Evolutionary conservation across 1,140 invertebrate species (phyloP), one percentile per base, ranked within the genome.

Genomic region (Solen grandis): DNA sequence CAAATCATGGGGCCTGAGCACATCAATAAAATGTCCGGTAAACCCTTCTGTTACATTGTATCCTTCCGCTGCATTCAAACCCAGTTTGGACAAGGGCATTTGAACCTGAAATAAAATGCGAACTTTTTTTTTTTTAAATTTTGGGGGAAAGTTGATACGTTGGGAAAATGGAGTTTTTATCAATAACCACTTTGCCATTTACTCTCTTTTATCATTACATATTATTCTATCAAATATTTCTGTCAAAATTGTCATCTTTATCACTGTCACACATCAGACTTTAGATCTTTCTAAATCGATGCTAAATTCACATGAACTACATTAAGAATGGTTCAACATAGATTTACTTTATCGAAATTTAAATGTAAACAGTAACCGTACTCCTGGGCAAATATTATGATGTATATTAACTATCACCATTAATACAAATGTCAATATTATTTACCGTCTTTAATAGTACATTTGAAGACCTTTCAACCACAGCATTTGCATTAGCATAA

Each of bases 1-100:
- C 91, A 96, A 96, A 27, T 97, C 97, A 89, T 96, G 95, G 0
- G 97, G 96, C 36, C 95, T 95, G 41, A 97, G 91, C 63, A 96
- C 94, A 57, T 96, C 96, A 87, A 86, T 70, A 29, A 63, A 72
- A 19, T 81, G 62, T 14, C 80, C 83, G 10, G 60, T 70, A 52
- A 89, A 89, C 29, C 86, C 75, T 68, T 86, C 97, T 92, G 96
- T 95, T 60, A 98, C 96, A 91, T 94, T 94, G 91, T 98, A 98
- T 72, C 97, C 97, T 77, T 94, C 93, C 5, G 94, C 94, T 87
- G 95, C 95, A 68, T 94, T 94, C 0, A 97, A 93, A 36, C 96
- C 97, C 31, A 98, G 93, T 90, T 97, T 96, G 77, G 95, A 94
- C 14, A 97, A 90, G 0, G 96, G 65, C 31, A 74, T 50, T 4